phyloP scores from a whole-genome alignment of 2,888 invertebrate genomes.

The Agrilus mali region DNA sequence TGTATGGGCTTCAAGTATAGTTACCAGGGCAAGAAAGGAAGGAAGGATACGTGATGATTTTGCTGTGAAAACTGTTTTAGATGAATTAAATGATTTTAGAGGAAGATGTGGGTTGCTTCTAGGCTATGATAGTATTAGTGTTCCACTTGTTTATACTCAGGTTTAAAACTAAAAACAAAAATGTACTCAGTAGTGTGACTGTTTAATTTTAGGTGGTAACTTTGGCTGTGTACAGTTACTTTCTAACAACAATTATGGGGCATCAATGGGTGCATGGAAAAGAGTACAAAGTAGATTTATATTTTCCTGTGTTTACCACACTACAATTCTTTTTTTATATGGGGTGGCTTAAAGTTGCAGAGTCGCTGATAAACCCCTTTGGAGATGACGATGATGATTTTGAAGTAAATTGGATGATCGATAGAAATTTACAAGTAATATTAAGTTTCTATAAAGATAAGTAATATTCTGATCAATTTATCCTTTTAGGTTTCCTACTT shows the following conservation, averaged over 20 bases:
- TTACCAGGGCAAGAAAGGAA: constrained; percentile 80
- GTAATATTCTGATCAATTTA: not conserved
- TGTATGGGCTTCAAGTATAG: constrained; percentile 84
- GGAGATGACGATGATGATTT: constrained; percentile 89
- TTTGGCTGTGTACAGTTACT: constrained; percentile 84
- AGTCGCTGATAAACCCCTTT: constrained; percentile 82
- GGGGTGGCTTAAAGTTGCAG: constrained; percentile 89
- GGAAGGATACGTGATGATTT: constrained; percentile 83
- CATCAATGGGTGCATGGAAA: constrained; percentile 68
- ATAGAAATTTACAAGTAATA: constrained; percentile 69
- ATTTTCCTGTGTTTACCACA: constrained; percentile 82
- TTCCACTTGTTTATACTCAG: constrained; percentile 76
- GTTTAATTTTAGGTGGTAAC: constrained; percentile 54
- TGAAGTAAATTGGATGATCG: constrained; percentile 88
- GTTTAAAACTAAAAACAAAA: constrained; percentile 24
- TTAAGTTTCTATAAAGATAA: not conserved
- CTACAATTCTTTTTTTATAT: constrained; percentile 80
- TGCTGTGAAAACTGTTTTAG: constrained; percentile 82
- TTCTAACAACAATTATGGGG: constrained; percentile 76
- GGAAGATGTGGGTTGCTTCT: constrained; percentile 65
- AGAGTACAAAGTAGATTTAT: constrained; percentile 61
- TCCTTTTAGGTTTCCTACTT: constrained; percentile 67
- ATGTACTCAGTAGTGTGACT: constrained; percentile 24
- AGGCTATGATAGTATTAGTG: constrained; percentile 66
- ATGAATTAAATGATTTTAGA: constrained; percentile 75